A percentile compares a stretch with the other conserved stretches of the same genome.
Evolutionary conservation across 2,113 vertebrate species (phyloP).

Genomic region (Nibea albiflora): DNA sequence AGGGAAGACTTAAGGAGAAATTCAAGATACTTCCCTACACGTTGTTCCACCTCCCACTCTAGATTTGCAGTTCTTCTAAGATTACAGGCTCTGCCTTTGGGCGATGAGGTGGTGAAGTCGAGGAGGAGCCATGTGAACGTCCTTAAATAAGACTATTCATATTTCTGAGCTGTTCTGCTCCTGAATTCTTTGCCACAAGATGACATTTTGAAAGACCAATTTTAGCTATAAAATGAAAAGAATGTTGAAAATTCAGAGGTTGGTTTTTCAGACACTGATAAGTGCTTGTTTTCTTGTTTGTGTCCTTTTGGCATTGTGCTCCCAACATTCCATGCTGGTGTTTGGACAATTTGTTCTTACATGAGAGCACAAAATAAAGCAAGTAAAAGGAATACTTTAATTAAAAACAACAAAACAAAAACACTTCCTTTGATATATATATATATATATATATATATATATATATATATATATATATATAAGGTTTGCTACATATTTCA

Average conservation of each 20-base stretch:
- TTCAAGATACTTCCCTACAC: conserved; percentile 33
- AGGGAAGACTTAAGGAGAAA: conserved; percentile 35
- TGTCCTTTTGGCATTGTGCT: conserved; percentile 61
- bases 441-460: no score
- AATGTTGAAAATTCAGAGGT: conserved; percentile 77
- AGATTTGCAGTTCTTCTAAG: conserved; percentile 44
- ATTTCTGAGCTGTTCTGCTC: conserved; percentile 53
- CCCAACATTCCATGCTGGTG: conserved; percentile 61
- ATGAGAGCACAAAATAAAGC: conserved; percentile 16
- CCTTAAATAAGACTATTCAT: conserved; percentile 51
- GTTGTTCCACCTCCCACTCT: conserved; percentile 7
- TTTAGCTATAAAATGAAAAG: conserved; percentile 76
- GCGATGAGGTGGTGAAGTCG: conserved; percentile 17
- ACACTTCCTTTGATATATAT: not conserved
- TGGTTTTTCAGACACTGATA: conserved; percentile 73
- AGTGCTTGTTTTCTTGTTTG: conserved; percentile 76
- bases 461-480: no score
- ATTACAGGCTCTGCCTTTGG: conserved; percentile 57
- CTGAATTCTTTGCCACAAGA: conserved; percentile 70
- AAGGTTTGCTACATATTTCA: conserved; percentile 9
- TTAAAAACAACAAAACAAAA: not conserved
- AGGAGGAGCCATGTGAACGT: conserved; percentile 38
- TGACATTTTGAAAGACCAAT: conserved; percentile 68
- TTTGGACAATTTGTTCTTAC: conserved; percentile 57
- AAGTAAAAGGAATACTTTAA: not conserved